phyloP scores from a whole-genome alignment of 2,888 invertebrate genomes.

The Pollenia griseotomentosa region DNA sequence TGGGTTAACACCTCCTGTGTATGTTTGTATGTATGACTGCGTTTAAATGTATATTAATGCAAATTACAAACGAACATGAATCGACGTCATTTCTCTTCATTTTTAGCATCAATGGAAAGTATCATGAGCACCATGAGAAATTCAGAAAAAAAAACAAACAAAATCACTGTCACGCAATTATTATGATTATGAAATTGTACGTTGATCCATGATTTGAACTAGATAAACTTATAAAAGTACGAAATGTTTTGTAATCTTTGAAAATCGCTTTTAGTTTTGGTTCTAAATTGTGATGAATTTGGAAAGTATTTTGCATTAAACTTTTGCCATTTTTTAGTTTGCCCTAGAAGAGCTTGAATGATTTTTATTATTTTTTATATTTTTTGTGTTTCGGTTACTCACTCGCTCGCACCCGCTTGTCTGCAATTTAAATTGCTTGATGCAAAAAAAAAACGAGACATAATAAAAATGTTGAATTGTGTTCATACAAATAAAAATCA shows the following conservation, averaged over 20 bases:
- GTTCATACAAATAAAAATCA: conserved; percentile 35
- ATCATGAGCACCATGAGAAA: conserved; percentile 22
- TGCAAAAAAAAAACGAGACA: conserved; percentile 22
- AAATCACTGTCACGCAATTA: conserved; percentile 41
- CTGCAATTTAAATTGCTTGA: conserved; percentile 51
- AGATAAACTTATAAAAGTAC: conserved; percentile 9
- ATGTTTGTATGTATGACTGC: not conserved
- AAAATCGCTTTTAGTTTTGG: conserved; percentile 13
- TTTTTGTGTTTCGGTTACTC: conserved; percentile 30
- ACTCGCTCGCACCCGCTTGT: conserved; percentile 24
- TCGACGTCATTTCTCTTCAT: not conserved
- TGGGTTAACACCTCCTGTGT: not conserved
- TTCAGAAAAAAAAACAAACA: not conserved
- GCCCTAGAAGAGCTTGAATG: conserved; percentile 51
- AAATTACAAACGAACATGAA: not conserved
- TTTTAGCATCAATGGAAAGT: conserved; percentile 19
- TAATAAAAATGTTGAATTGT: conserved; percentile 17
- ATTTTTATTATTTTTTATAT: conserved; percentile 18
- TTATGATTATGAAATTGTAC: conserved; percentile 42
- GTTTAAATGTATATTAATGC: no score
- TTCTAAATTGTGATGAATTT: conserved; percentile 60
- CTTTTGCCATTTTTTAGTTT: conserved; percentile 29
- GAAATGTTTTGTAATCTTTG: conserved; percentile 6
- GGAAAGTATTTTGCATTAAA: conserved; percentile 50
- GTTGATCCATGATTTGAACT: conserved; percentile 56